Evolutionary conservation across 2,113 vertebrate species (phyloP), one percentile per base, ranked within the genome.

Genomic region (Nyctibius bracteatus): DNA sequence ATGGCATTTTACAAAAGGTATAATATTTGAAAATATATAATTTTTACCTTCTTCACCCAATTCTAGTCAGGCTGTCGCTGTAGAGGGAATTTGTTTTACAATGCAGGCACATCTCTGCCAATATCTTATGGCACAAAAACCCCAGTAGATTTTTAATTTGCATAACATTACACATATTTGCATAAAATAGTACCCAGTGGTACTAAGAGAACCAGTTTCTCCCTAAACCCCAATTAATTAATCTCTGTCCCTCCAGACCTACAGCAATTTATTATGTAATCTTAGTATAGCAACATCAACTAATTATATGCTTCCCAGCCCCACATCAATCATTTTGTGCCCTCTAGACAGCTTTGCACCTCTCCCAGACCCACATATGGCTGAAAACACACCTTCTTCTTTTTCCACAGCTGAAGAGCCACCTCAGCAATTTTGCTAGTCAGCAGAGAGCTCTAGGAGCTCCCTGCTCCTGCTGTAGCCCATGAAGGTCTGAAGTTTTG

Each of bases 151-250:
- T 92, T 90, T 88, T 88, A 93, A 96, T 96, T 96, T 96, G 94
- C 96, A 97, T 95, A 94, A 93, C 61, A 94, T 94, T 96, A 86
- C 80, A 86, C 83, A 84, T 95, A 96, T 97, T 96, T 96, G 94
- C 96, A 96, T 97, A 93, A 96, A 96, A 90, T 94, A 94, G 96
- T 96, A 94, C 94, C 92, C 92, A 86, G 57, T 96, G 43, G 55
- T 96, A 81, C 80, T 86, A 81, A 83, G 79, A 95, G 80, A 85
- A 94, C 88, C 65, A 74, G 72, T 88, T 92, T 86, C 86, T 97
- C 95, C 96, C 96, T 94, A 86, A 94, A 72, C 85, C 86, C 90
- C 90, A 92, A 94, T 97, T 96, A 96, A 97, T 97, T 96, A 96
- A 96, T 97, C 93, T 94, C 35, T 35, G 75, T 94, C 96, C 82